Evolutionary conservation across 1,140 invertebrate genomes (phyloP).

Genomic region (Drosophila sproati): DNA sequence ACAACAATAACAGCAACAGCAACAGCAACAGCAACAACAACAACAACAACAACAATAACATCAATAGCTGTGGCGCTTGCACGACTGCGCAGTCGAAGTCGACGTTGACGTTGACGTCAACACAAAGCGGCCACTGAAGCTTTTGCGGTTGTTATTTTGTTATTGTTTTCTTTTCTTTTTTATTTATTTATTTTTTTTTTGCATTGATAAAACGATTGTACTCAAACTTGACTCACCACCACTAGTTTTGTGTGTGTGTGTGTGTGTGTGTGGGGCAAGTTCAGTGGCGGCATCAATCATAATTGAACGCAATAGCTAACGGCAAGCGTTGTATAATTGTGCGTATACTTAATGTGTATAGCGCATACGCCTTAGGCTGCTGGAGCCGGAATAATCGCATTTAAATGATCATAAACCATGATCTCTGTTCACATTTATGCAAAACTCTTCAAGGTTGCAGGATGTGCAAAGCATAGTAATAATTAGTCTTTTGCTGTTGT

Average conservation of each 20-base stretch:
- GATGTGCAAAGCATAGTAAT: too few species aligned
- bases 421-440: too few species aligned
- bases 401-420: background rate
- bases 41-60: constrained; percentile 20
- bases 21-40: too few species aligned
- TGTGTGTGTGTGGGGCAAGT: constrained; percentile 49
- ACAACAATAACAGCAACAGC: constrained; percentile 50
- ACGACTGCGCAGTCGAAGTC: constrained; percentile 14
- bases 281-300: constrained; percentile 68
- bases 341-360: constrained; percentile 37
- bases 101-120: constrained; percentile 33
- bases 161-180: constrained; percentile 37
- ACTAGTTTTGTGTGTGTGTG: background rate
- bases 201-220: constrained; percentile 49
- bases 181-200: constrained; percentile 35
- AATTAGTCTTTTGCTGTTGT: constrained; percentile 21
- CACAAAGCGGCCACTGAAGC: constrained; percentile 32
- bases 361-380: constrained; percentile 22
- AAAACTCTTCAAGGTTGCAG: too few species aligned
- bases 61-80: constrained; percentile 33
- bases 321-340: constrained; percentile 30
- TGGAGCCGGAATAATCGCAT: background rate
- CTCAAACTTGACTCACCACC: constrained; percentile 19
- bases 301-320: constrained; percentile 7
- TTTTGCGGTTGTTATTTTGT: constrained; percentile 27